Evolutionary conservation across 2,797 vertebrate species (phyloP).

Genomic region (Phaenicophaeus curvirostris): DNA sequence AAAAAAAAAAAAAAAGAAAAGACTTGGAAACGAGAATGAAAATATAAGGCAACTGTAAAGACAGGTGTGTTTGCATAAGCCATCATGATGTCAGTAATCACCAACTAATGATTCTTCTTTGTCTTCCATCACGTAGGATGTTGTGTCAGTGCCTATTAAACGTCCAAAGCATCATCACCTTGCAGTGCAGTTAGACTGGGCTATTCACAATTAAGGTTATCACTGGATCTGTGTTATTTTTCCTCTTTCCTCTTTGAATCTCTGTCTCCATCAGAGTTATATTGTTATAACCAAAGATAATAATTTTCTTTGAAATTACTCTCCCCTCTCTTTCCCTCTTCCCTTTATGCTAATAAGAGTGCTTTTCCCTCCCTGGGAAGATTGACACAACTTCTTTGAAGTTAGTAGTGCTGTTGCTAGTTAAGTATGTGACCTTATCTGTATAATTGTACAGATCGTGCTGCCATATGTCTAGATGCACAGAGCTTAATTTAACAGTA

Average conservation of each 20-base stretch:
- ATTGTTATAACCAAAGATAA: background rate
- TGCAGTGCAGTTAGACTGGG: background rate
- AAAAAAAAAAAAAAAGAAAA: background rate
- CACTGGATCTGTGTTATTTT: background rate
- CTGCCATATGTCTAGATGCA: conserved; percentile 58
- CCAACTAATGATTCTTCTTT: background rate
- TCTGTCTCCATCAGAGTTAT: background rate
- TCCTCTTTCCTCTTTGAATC: background rate
- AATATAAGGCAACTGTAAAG: background rate
- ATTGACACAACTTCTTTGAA: conserved; percentile 61
- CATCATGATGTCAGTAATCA: background rate
- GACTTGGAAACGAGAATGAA: background rate
- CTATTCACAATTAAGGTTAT: background rate
- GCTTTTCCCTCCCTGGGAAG: conserved; percentile 17
- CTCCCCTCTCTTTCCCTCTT: background rate
- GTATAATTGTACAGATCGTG: conserved; percentile 58
- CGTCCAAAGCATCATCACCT: background rate
- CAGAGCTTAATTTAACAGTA: conserved; percentile 53
- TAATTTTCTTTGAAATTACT: conserved; percentile 35
- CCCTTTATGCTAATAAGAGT: conserved; percentile 14
- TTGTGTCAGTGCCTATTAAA: background rate
- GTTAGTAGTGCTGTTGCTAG: conserved; percentile 44
- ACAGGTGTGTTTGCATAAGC: background rate
- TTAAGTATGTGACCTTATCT: conserved; percentile 60
- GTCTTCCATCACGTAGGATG: background rate